A percentile compares a stretch with the other conserved stretches of the same genome.
Conservation (phyloP, 2,113 vertebrate genomes). For the Amia ocellicauda region DNA sequence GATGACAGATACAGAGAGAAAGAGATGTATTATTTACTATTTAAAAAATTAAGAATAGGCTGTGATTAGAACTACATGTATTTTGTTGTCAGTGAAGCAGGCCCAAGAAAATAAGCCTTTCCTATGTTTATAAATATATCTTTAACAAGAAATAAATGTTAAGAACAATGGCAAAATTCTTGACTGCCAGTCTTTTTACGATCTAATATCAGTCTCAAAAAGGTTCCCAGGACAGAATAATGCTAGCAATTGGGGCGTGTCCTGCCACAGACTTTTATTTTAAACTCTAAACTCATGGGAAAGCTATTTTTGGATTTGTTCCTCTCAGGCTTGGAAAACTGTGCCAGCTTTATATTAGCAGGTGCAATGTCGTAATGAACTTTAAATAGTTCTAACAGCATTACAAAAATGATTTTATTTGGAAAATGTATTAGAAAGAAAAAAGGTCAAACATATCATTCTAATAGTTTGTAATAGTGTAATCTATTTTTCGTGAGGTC, state of each 20-base stretch:
- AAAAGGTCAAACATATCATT: not conserved
- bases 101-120: no score
- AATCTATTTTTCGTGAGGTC: no score
- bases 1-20: constrained; percentile 33
- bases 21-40: no score
- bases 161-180: not conserved
- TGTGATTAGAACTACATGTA: no score
- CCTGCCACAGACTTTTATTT: constrained; percentile 62
- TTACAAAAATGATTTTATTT: not conserved
- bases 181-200: not conserved
- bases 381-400: constrained; percentile 35
- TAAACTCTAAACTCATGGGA: constrained; percentile 71
- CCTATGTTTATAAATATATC: no score
- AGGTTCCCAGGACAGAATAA: constrained; percentile 69
- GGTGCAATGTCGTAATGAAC: constrained; percentile 52
- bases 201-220: constrained; percentile 44
- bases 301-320: constrained; percentile 68
- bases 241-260: constrained; percentile 52
- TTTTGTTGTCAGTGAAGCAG: no score
- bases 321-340: constrained; percentile 52
- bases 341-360: constrained; percentile 54
- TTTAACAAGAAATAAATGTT: not conserved
- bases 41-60: no score
- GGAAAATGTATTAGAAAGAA: not conserved
- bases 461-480: no score